phyloP scores from a whole-genome alignment of 1,140 invertebrate species.

The Drosophila grimshawi region DNA sequence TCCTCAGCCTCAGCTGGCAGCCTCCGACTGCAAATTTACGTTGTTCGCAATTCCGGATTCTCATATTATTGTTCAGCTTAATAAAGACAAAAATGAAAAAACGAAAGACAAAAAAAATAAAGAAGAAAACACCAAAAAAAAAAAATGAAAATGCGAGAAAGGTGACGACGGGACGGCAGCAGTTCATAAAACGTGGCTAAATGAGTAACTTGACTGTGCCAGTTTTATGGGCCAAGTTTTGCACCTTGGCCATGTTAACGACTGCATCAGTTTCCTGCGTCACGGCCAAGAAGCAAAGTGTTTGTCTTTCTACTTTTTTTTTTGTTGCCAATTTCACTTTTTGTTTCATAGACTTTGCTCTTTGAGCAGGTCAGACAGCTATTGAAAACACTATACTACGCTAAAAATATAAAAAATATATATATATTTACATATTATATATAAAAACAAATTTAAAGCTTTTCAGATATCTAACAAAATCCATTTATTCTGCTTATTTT shows the following conservation, averaged over 20 bases:
- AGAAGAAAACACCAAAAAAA: not conserved
- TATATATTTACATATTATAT: no score
- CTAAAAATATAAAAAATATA: not conserved
- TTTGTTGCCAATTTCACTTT: conserved; percentile 15
- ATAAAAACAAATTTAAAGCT: no score
- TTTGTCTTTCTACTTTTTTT: not conserved
- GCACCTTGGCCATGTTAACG: conserved; percentile 40
- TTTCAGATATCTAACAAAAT: not conserved
- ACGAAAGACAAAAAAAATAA: not conserved
- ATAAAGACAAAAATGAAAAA: conserved; percentile 6
- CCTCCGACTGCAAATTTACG: conserved; percentile 31
- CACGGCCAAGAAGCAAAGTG: conserved; percentile 6
- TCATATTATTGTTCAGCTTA: conserved; percentile 19
- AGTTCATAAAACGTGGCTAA: conserved; percentile 38
- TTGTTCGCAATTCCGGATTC: conserved; percentile 37
- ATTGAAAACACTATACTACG: not conserved
- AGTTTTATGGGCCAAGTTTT: conserved; percentile 44
- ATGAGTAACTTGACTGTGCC: conserved; percentile 40
- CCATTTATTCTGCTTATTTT: no score
- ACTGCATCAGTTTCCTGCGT: conserved; percentile 21
- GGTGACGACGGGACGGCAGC: conserved; percentile 12
- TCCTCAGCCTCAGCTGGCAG: not conserved
- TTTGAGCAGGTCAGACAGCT: not conserved
- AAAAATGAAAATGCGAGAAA: conserved; percentile 2
- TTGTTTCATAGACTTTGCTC: not conserved